Base-by-base conservation (phyloP, 2,113 vertebrate genomes). In the Fregata magnificens region DNA sequence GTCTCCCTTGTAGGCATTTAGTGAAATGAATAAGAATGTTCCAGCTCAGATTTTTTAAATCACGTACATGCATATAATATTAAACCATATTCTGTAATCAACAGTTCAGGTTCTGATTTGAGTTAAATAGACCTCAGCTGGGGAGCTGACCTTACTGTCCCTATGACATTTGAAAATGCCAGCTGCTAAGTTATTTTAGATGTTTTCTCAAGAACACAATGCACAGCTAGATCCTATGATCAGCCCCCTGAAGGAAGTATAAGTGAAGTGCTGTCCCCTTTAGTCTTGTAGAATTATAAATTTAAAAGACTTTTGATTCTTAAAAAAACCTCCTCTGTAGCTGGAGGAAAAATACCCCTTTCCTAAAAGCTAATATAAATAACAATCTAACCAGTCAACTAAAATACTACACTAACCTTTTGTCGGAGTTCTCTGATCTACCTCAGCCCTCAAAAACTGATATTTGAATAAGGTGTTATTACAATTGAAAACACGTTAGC, bases 131-230 rank as follows among this genome's bases (percentile, higher is more conserved):
- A 62, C 59, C 82, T 83, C 42, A 34, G 82, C 95, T 96, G 88
- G 71, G 63, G 85, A 95, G 45, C 72, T 95, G 95, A 86, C 95
- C 87, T 91, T 59, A n/a, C 71, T 61, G 82, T 93, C 82, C 80
- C 80, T 92, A 11, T 63, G 79, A 55, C 59, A 38, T 93, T 93
- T 86, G 52, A 34, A 94, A 82, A 78, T 88, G 72, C 38, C 90
- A 97, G 88, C 88, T 83, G 94, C 72, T 78, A 92, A 81, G 80
- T 93, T 97, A 83, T 90, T 97, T 97, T 90, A 72, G 82, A 28
- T 90, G 59, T 74, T 91, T 95, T 94, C 90, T 95, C 90, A 96
- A 79, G 80, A 71, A 13, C 86, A 93, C 86, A 92, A 88, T 59
- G 79, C 82, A 62, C 90, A 88, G 76, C 72, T 67, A 88, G 82